Conservation (phyloP, 2,888 invertebrate species). For the Erannis defoliaria region DNA sequence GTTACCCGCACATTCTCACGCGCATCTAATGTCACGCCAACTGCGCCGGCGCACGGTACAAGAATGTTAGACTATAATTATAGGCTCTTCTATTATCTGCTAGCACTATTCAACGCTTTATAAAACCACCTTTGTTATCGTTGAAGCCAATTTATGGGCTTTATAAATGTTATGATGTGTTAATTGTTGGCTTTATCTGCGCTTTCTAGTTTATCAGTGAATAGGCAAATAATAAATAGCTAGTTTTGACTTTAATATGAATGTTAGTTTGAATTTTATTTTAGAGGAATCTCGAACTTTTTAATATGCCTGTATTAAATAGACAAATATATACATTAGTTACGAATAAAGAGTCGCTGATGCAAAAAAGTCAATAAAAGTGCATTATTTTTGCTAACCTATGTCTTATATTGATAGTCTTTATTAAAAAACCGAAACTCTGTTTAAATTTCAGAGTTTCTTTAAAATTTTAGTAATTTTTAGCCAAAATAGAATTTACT, state of each 20-base stretch:
- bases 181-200: slow-evolving; percentile 12
- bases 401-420: too few relatives aligned
- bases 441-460: background rate
- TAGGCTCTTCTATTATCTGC: slow-evolving; percentile 28
- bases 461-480: background rate
- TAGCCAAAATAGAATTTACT: background rate
- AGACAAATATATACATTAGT: too few relatives aligned
- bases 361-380: too few relatives aligned
- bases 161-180: slow-evolving; percentile 29
- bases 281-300: too few relatives aligned
- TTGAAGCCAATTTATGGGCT: slow-evolving; percentile 22
- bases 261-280: too few relatives aligned
- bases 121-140: slow-evolving; percentile 15
- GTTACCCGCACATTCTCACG: slow-evolving; percentile 73
- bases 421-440: background rate
- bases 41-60: slow-evolving; percentile 55
- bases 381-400: too few relatives aligned
- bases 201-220: background rate
- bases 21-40: slow-evolving; percentile 67
- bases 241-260: too few relatives aligned
- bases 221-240: background rate
- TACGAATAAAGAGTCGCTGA: too few relatives aligned
- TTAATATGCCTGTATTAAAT: too few relatives aligned
- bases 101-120: slow-evolving; percentile 29
- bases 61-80: slow-evolving; percentile 29